These are phyloP conservation scores for Petrocephalus microphthalmus DNA, from an alignment of 2,113 vertebrate species.

Conservation along the genomic window DNA sequence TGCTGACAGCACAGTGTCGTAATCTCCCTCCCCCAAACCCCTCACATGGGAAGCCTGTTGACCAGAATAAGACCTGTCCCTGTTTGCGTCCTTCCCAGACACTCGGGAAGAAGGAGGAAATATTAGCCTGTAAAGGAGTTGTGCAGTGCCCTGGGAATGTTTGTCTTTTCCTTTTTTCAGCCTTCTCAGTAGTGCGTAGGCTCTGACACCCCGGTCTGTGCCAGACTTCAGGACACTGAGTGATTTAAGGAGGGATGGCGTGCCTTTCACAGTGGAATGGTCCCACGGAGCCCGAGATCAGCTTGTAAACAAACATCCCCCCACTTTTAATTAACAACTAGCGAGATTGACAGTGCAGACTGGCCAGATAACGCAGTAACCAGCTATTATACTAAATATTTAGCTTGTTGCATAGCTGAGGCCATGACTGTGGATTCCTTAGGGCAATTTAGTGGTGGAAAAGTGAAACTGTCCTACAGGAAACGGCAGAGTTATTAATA, in stretches of 20 bases:
- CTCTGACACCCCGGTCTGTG: slow-evolving; percentile 35
- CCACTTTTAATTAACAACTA: slow-evolving; percentile 61
- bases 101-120: slow-evolving; percentile 58
- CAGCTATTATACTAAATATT: slow-evolving; percentile 66
- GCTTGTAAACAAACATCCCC: slow-evolving; percentile 56
- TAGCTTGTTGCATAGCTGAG: slow-evolving; percentile 51
- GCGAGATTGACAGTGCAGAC: slow-evolving; percentile 53
- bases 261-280: slow-evolving; percentile 42
- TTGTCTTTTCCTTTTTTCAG: slow-evolving; percentile 23
- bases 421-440: slow-evolving; percentile 39
- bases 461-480: slow-evolving; percentile 33
- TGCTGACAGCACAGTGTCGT: not conserved
- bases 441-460: slow-evolving; percentile 37
- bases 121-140: slow-evolving; percentile 58
- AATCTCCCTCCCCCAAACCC: not conserved
- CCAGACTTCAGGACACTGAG: slow-evolving; percentile 55
- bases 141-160: slow-evolving; percentile 56
- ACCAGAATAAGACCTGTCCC: slow-evolving; percentile 35
- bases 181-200: slow-evolving; percentile 30
- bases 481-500: slow-evolving; percentile 22
- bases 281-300: slow-evolving; percentile 41
- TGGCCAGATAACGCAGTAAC: slow-evolving; percentile 55
- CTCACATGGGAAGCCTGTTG: not conserved
- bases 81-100: slow-evolving; percentile 38
- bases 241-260: slow-evolving; percentile 57